Conservation (phyloP, 2,113 vertebrate species). For the Pterocles orientalis region DNA sequence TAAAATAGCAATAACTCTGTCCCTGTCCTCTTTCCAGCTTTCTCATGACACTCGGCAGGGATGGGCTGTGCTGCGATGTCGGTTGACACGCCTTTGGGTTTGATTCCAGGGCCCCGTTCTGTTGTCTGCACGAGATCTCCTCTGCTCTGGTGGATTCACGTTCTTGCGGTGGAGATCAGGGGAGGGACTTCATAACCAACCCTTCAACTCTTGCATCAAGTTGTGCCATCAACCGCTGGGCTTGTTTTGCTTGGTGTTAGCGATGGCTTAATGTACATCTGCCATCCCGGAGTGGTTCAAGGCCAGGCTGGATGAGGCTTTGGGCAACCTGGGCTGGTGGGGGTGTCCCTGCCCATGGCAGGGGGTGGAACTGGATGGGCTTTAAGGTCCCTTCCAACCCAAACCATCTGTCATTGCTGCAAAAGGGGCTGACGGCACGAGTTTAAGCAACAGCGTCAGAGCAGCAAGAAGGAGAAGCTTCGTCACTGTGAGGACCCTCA, state of each 20-base stretch:
- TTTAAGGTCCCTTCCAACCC: too few relatives aligned
- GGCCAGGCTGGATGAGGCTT: too few relatives aligned
- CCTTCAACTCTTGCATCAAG: neutral
- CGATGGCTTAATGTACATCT: rapidly evolving
- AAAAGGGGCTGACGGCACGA: neutral
- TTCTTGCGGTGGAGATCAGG: neutral
- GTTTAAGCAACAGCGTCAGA: neutral
- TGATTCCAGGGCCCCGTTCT: neutral
- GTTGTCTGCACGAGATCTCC: neutral
- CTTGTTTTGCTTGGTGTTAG: neutral
- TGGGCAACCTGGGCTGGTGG: too few relatives aligned
- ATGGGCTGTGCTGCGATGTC: neutral
- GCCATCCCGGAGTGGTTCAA: too few relatives aligned
- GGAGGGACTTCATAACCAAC: neutral
- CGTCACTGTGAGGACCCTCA: neutral
- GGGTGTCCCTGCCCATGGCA: too few relatives aligned
- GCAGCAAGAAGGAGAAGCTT: neutral
- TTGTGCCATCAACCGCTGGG: rapidly evolving
- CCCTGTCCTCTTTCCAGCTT: neutral
- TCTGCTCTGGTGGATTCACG: neutral
- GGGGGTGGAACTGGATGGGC: too few relatives aligned
- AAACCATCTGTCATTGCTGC: neutral
- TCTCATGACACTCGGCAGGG: neutral
- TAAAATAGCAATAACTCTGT: neutral
- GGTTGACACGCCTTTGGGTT: neutral